A percentile compares a stretch with the other conserved stretches of the same genome.
These are phyloP conservation scores for Parasteatoda lunata DNA, from an alignment of 2,888 invertebrate genomes.

Conservation along the genomic window DNA sequence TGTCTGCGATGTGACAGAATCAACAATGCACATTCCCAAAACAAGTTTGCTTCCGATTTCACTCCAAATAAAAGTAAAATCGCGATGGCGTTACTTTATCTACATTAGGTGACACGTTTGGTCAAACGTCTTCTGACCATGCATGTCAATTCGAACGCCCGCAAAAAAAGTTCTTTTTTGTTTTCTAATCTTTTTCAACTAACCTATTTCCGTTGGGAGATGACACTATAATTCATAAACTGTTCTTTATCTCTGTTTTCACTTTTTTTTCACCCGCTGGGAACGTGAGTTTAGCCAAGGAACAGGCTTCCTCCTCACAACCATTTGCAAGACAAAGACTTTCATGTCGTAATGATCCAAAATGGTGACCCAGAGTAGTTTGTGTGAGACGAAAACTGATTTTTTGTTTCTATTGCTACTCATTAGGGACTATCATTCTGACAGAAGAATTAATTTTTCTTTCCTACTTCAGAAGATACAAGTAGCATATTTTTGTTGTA, in stretches of 20 bases:
- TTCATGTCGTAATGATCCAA: not conserved
- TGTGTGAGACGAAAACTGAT: not conserved
- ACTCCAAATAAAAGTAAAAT: too few species aligned
- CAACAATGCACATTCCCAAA: not conserved
- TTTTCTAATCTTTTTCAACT: not conserved
- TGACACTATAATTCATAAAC: constrained; percentile 1
- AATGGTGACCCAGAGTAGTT: not conserved
- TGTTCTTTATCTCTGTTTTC: not conserved
- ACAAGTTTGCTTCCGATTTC: not conserved
- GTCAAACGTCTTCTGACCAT: not conserved
- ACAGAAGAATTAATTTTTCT: not conserved
- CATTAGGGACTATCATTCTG: not conserved
- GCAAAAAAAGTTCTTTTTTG: not conserved
- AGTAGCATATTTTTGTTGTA: too few species aligned
- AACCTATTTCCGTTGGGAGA: not conserved
- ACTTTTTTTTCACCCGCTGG: too few species aligned
- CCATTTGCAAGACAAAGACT: not conserved
- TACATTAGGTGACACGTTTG: not conserved
- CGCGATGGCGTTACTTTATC: not conserved
- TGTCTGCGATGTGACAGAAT: not conserved
- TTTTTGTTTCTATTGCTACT: not conserved
- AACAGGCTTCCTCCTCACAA: not conserved
- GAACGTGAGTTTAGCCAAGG: too few species aligned
- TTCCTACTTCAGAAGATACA: not conserved
- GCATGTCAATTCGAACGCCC: constrained; percentile 5